Evolutionary conservation across 2,888 invertebrate genomes (phyloP).

Genomic region (Tenodera sinensis): DNA sequence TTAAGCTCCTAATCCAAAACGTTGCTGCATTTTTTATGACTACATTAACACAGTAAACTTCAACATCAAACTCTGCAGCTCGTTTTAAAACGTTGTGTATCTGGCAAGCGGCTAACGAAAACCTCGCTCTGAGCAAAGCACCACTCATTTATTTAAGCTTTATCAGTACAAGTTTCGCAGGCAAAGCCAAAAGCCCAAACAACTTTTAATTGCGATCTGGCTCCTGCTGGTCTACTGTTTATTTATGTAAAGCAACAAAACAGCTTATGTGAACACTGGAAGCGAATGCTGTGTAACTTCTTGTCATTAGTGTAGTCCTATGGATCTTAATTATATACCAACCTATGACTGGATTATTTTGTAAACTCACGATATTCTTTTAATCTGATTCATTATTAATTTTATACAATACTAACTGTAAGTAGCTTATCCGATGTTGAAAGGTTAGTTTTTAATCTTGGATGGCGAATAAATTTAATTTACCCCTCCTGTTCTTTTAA

Average conservation of each 20-base stretch:
- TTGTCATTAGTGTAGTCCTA: too few relatives aligned
- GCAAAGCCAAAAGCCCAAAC: not conserved
- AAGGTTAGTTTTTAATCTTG: too few relatives aligned
- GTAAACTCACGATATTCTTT: too few relatives aligned
- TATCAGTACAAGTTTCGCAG: not conserved
- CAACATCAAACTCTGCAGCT: not conserved
- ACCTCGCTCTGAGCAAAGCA: not conserved
- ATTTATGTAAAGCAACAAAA: not conserved
- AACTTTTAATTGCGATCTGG: not conserved
- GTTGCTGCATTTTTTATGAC: not conserved
- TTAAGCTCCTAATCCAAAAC: not conserved
- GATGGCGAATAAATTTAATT: too few relatives aligned
- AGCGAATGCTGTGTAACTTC: too few relatives aligned
- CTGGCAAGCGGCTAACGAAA: not conserved
- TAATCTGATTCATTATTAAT: too few relatives aligned
- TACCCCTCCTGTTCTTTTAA: too few relatives aligned
- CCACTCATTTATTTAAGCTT: not conserved
- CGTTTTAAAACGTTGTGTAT: not conserved
- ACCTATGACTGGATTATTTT: too few relatives aligned
- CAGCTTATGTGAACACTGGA: not conserved
- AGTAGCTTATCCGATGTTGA: too few relatives aligned
- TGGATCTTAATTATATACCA: too few relatives aligned
- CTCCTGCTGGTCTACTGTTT: not conserved
- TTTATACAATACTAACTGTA: too few relatives aligned
- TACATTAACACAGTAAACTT: too few relatives aligned